Evolutionary conservation across 2,797 vertebrate genomes (phyloP).

Genomic region (Ctenosaura bakeri): DNA sequence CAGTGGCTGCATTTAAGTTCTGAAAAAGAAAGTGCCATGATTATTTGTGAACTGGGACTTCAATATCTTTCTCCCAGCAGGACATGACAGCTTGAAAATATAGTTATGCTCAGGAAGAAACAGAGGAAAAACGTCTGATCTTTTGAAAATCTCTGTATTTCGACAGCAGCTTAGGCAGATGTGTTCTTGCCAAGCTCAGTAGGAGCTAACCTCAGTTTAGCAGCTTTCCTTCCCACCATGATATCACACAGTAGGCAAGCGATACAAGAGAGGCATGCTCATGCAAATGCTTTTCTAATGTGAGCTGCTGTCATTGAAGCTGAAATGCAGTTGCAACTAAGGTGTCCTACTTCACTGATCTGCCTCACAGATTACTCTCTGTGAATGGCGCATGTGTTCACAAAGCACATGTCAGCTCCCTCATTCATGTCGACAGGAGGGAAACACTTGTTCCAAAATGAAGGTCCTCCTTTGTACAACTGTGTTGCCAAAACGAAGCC

Average conservation of each 20-base stretch:
- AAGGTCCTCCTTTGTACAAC: background rate
- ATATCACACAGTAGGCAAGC: conserved; percentile 30
- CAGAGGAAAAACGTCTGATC: conserved; percentile 64
- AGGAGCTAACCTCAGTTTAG: conserved; percentile 19
- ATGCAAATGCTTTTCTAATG: conserved; percentile 44
- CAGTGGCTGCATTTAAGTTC: conserved; percentile 31
- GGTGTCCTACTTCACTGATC: background rate
- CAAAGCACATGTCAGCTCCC: background rate
- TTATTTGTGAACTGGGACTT: conserved; percentile 37
- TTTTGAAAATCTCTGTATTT: conserved; percentile 72
- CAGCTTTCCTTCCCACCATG: conserved; percentile 41
- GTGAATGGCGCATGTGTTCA: background rate
- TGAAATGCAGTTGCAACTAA: background rate
- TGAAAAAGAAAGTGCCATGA: background rate
- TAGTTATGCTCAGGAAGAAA: conserved; percentile 57
- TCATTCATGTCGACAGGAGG: background rate
- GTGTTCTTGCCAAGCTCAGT: conserved; percentile 49
- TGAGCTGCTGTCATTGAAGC: conserved; percentile 41
- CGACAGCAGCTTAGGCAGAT: conserved; percentile 64
- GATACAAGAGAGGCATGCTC: conserved; percentile 1
- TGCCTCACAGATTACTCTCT: background rate
- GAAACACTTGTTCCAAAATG: background rate
- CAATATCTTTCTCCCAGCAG: conserved; percentile 63
- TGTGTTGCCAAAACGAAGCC: background rate
- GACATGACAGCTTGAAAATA: conserved; percentile 63